phyloP scores from a whole-genome alignment of 2,113 vertebrate genomes.

The Ictalurus furcatus region DNA sequence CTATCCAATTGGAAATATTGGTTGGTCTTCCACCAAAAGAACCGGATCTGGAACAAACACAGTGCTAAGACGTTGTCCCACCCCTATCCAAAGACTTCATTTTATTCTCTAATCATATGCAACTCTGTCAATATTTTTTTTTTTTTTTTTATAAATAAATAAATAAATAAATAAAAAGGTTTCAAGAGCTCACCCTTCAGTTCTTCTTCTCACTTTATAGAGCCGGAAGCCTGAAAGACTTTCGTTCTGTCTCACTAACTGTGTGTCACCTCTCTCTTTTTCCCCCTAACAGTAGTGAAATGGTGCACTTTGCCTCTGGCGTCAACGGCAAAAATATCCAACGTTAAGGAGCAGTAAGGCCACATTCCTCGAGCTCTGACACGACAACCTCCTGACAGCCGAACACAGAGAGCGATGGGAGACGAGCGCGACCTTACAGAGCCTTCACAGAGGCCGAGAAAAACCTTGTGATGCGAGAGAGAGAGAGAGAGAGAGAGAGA shows the following conservation, averaged over 20 bases:
- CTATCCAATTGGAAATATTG: constrained; percentile 6
- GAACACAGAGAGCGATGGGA: constrained; percentile 31
- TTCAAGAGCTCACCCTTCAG: constrained; percentile 13
- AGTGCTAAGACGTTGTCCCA: neutral
- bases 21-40: constrained; percentile 9
- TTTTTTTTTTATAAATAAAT: too few species aligned
- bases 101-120: neutral
- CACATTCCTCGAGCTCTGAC: constrained; percentile 49
- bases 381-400: constrained; percentile 46
- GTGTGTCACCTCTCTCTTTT: constrained; percentile 3
- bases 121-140: too few species aligned
- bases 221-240: constrained; percentile 12
- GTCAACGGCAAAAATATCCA: constrained; percentile 46
- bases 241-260: neutral
- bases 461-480: constrained; percentile 23
- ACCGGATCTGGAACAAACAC: neutral
- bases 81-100: neutral
- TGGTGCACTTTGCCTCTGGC: constrained; percentile 45
- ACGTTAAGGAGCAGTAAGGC: constrained; percentile 34
- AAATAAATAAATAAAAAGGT: neutral
- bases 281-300: constrained; percentile 22
- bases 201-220: constrained; percentile 26
- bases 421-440: constrained; percentile 51
- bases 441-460: constrained; percentile 4
- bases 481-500: too few species aligned